Base-by-base conservation (phyloP, 2,113 vertebrate species). In the Mixornis gularis region DNA sequence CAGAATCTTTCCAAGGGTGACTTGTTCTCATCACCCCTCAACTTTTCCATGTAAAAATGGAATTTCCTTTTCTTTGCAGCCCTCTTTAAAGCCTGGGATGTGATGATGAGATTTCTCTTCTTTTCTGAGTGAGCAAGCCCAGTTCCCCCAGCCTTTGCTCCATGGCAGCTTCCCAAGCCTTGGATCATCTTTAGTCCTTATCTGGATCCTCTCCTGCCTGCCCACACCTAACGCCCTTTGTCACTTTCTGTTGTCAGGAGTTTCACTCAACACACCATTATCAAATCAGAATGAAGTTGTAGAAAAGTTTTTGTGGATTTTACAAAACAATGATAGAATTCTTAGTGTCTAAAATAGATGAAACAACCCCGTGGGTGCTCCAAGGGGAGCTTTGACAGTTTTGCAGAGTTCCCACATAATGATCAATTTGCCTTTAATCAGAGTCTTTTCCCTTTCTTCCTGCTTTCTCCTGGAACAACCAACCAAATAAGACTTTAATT, bases 1-100 rank as follows among this genome's bases (percentile, higher is more conserved):
- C 0, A 0, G 18, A 65, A 43, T 44, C 43, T 65, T 65, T 24
- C 36, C 32, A 9, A 20, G 13, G 19, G 10, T 20, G 9, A 24
- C 4, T 4, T 29, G 7, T 20, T 59, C n/a, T 27, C 24, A 38
- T 52, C 22, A 29, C 22, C 22, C 26, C 24, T 65, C 1, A 1
- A 36, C 10, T 80, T 29, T 73, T 52, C 38, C n/a, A 25, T 38
- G 3, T 17, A 5, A 12, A 52, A 52, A 38, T 3, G 22, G 32
- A 40, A 6, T 40, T 2, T 73, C 58, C 15, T 64, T 70, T 29
- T 30, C 36, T 44, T n/a, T 80, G 27, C 5, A 51, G 27, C 10
- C 38, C 21, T 15, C 24, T 51, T 38, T 51, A 44, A 72, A 51
- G 38, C 22, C 43, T 38, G 51, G 27, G 43, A 58, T 9, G 19